These are phyloP conservation scores for Crocallis elinguaria DNA, from an alignment of 2,888 invertebrate genomes.

Conservation along the genomic window DNA sequence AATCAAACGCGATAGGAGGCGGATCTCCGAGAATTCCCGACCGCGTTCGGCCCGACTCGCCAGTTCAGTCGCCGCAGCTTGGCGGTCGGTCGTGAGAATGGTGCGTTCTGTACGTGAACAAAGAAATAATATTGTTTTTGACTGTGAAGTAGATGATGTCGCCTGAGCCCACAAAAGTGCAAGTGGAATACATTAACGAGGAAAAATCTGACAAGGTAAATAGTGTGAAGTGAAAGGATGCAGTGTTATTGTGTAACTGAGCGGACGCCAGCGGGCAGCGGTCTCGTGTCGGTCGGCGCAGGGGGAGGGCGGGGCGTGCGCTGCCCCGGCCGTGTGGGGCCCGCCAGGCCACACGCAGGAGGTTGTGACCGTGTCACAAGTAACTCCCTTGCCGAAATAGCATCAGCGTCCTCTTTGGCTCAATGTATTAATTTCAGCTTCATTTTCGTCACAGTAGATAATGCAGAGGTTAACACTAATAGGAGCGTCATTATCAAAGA, in stretches of 20 bases:
- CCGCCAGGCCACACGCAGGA: slow-evolving; percentile 84
- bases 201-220: slow-evolving; percentile 80
- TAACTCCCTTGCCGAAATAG: slow-evolving; percentile 83
- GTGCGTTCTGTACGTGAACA: slow-evolving; percentile 78
- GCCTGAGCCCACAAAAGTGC: slow-evolving; percentile 79
- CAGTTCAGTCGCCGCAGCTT: slow-evolving; percentile 82
- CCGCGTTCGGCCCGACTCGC: slow-evolving; percentile 61
- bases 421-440: slow-evolving; percentile 19
- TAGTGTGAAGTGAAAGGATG: slow-evolving; percentile 63
- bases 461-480: neutral
- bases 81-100: slow-evolving; percentile 84
- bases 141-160: slow-evolving; percentile 81
- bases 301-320: slow-evolving; percentile 84
- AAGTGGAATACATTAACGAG: slow-evolving; percentile 81
- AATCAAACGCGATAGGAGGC: slow-evolving; percentile 81
- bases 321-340: slow-evolving; percentile 85
- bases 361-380: slow-evolving; percentile 86
- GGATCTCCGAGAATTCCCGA: slow-evolving; percentile 80
- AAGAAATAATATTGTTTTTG: slow-evolving; percentile 75
- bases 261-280: slow-evolving; percentile 81
- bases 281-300: slow-evolving; percentile 78
- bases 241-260: slow-evolving; percentile 80
- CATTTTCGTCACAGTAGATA: neutral
- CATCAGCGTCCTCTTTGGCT: slow-evolving; percentile 61
- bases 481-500: slow-evolving; percentile 1